phyloP scores from a whole-genome alignment of 2,888 invertebrate species.

The Pimpla rufipes region DNA sequence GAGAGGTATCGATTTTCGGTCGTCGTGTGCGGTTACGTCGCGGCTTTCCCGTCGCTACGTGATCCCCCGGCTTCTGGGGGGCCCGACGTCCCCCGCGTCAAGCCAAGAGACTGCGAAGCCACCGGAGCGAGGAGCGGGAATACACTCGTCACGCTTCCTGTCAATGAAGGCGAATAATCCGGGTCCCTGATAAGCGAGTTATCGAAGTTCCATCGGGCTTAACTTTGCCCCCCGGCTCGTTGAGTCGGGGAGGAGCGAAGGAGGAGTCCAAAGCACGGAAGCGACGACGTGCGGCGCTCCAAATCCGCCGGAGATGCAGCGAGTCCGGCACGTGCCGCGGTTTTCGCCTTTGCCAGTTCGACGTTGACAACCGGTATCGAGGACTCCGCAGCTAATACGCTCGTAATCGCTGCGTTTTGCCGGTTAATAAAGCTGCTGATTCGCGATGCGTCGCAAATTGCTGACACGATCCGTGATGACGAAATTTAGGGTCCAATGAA shows the following conservation, averaged over 20 bases:
- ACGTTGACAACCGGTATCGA: background rate
- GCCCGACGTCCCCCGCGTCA: background rate
- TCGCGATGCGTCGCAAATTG: background rate
- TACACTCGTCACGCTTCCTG: constrained; percentile 56
- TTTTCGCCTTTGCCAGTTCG: constrained; percentile 7
- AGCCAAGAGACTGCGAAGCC: background rate
- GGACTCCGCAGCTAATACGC: background rate
- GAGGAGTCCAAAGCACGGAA: background rate
- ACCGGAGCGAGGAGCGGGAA: background rate
- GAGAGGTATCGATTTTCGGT: constrained; percentile 20
- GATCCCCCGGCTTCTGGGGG: constrained; percentile 5
- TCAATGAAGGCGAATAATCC: constrained; percentile 75
- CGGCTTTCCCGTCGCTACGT: background rate
- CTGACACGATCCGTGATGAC: background rate
- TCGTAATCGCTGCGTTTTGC: constrained; percentile 7
- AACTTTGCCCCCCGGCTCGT: constrained; percentile 69
- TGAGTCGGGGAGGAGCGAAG: background rate
- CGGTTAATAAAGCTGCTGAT: background rate
- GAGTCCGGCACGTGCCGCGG: constrained; percentile 42
- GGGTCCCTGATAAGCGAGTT: constrained; percentile 77
- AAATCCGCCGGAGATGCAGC: constrained; percentile 16
- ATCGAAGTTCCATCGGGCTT: constrained; percentile 75
- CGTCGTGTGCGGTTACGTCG: background rate
- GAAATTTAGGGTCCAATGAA: too few relatives aligned
- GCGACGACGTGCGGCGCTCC: background rate